Base-by-base conservation (phyloP, 2,113 vertebrate genomes). In the Indicator maculatus region DNA sequence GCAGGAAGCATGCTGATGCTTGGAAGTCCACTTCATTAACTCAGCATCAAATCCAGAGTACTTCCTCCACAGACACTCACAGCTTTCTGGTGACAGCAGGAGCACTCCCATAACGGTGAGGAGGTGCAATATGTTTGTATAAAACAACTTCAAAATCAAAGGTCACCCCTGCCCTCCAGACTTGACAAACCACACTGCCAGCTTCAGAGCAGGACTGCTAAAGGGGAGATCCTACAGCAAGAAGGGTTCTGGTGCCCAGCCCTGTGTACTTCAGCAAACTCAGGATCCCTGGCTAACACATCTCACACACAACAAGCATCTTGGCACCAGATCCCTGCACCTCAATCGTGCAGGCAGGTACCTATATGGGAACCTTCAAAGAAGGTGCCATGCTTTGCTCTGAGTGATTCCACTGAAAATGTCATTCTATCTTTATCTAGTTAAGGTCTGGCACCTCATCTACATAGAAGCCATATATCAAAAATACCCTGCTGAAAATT, bases 401-500 rank as follows among this genome's bases (percentile, higher is more conserved):
- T 6, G 41, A 30, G 56, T 24, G 47, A 50, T 70, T 60, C 79
- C 45, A 63, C 52, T 36, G 47, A 69, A 82, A 84, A 73, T 39
- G 60, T 79, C 41, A 30, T 78, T 86, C 3, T 14, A 33, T 53
- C 56, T 89, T 88, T 16, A 77, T 21, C 71, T 44, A 73, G 59
- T 66, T 87, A 61, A 36, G 39, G 66, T 52, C 83, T 83, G 73
- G 47, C 72, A 84, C 79, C 81, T 81, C 53, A 81, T 74, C 73
- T 65, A 30, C 20, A 3, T 6, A 56, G 53, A 77, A 86, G 74
- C 89, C 60, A 19, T 31, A 90, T 64, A 56, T 74, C 85, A 88
- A 88, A 88, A 83, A 67, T 6, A 67, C 26, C 41, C 84, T 16
- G 38, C 7, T 92, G 36, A 28, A 96, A 90, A 75, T 72, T 93